Evolutionary conservation across 2,888 invertebrate genomes (phyloP), one percentile per base, ranked within the genome.

Genomic region (Yponomeuta malinellus): DNA sequence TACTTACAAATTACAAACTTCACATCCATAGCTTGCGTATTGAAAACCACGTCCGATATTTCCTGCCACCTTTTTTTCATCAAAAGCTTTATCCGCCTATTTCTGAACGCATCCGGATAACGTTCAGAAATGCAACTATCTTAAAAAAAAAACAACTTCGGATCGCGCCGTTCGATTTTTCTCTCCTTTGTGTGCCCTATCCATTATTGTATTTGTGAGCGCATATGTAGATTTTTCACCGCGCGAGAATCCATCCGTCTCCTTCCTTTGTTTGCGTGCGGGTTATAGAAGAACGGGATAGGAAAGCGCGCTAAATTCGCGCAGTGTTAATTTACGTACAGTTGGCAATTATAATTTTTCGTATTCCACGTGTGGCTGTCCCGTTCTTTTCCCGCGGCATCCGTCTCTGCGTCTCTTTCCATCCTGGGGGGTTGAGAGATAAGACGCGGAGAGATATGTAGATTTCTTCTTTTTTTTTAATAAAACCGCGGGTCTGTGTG

Each of bases 341-440:
- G 87, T 88, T 89, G 90, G 90, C 91, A 92, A 92, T 92, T 92
- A 92, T 92, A 90, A 91, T 92, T 90, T 59, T 90, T 89, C 81
- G 80, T 81, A 78, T 81, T 87, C 87, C 84, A 85, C 86, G 83
- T 78, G 83, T 80, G 79, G 75, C 81, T 79, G 82, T 90, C 90
- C 83, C 84, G 87, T 83, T 90, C 90, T 85, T 83, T 80, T 89
- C 74, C 78, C 52, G 15, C 15, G 12, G 15, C 15, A 59, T 77
- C 80, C 77, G 82, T 80, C 80, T 79, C n/a, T 37, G 87, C 80
- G 80, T 90, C 89, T 86, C 88, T 80, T 76, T 81, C 84, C 70
- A 15, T 33, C 70, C 23, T 52, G 65, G 73, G 81, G 82, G 84
- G 86, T 84, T 85, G 82, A 85, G 84, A 87, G 88, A 87, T 87